Evolutionary conservation across 2,113 vertebrate species (phyloP).

Genomic region (Lagopus leucura): DNA sequence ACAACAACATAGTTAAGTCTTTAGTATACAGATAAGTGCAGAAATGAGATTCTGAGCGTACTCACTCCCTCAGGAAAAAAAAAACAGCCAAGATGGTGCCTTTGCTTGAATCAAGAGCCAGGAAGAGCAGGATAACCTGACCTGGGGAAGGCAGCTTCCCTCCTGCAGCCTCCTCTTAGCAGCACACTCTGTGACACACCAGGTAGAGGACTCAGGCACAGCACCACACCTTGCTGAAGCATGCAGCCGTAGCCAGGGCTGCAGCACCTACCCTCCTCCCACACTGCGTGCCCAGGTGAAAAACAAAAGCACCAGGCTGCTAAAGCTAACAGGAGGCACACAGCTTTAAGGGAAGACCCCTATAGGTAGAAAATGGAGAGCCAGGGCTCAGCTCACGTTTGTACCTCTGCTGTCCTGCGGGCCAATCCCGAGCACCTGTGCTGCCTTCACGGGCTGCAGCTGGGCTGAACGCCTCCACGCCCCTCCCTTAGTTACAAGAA

Average conservation of each 20-base stretch:
- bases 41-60: rapidly evolving
- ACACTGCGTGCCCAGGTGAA: background rate
- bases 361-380: rapidly evolving
- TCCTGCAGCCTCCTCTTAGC: background rate
- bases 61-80: background rate
- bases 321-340: rapidly evolving
- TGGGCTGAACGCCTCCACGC: background rate
- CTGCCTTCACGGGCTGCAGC: background rate
- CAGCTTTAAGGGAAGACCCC: rapidly evolving
- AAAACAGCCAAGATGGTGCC: background rate
- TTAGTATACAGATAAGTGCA: rapidly evolving
- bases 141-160: background rate
- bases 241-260: background rate
- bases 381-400: background rate
- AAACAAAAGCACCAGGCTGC: rapidly evolving
- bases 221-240: background rate
- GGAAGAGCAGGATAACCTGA: background rate
- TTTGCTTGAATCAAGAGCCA: background rate
- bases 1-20: rapidly evolving
- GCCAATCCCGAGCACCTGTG: slow-evolving; percentile 15
- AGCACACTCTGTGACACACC: background rate
- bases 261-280: background rate
- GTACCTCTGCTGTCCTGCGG: background rate
- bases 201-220: background rate
- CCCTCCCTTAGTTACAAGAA: background rate